These are phyloP conservation scores for Noctua janthe DNA, from an alignment of 2,888 invertebrate genomes.

Conservation along the genomic window DNA sequence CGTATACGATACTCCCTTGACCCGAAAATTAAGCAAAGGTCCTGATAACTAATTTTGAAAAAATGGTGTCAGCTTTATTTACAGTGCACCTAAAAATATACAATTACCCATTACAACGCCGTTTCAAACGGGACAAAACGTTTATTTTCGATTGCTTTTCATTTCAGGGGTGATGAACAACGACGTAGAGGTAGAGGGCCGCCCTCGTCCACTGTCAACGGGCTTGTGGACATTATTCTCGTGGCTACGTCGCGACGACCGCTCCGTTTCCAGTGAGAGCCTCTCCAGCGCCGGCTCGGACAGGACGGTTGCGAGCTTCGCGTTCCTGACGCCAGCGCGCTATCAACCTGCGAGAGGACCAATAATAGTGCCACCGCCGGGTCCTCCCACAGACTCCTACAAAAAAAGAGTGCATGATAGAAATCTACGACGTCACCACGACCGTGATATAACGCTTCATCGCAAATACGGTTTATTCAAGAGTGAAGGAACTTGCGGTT, in stretches of 20 bases:
- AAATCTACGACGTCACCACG: slow-evolving; percentile 90
- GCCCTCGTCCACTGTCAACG: slow-evolving; percentile 86
- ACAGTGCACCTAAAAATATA: slow-evolving; percentile 1
- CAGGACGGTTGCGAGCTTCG: slow-evolving; percentile 93
- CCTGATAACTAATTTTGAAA: neutral
- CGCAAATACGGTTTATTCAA: slow-evolving; percentile 91
- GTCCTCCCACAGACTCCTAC: slow-evolving; percentile 92
- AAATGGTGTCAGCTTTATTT: neutral
- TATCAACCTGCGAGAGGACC: slow-evolving; percentile 84
- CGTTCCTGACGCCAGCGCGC: slow-evolving; percentile 91
- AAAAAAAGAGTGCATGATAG: slow-evolving; percentile 91
- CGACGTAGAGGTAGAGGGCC: slow-evolving; percentile 77
- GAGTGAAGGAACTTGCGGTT: slow-evolving; percentile 74
- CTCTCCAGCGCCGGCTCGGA: slow-evolving; percentile 93
- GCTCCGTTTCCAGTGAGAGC: slow-evolving; percentile 86
- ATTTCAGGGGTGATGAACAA: slow-evolving; percentile 86
- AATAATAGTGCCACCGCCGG: slow-evolving; percentile 85
- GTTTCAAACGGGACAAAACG: neutral
- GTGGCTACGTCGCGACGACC: slow-evolving; percentile 92
- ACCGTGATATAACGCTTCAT: slow-evolving; percentile 91
- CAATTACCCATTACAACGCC: neutral
- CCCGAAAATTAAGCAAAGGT: neutral
- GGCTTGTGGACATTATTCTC: slow-evolving; percentile 92
- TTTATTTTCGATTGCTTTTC: slow-evolving; percentile 16
- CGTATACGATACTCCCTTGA: neutral